Conservation (phyloP, 2,888 invertebrate species). For the Idaea straminata region DNA sequence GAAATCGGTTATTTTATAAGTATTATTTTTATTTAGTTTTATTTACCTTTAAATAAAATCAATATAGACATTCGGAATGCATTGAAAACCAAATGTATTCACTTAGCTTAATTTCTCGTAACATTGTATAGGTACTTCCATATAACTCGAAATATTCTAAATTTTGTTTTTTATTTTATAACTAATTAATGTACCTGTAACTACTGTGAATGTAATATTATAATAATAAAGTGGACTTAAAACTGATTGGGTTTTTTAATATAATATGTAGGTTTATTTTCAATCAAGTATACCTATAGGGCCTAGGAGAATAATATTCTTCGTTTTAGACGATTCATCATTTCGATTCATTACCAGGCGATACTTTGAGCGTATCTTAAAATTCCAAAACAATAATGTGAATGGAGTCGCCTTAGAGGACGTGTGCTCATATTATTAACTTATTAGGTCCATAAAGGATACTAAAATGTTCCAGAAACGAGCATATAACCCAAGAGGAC, state of each 20-base stretch:
- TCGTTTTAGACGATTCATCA: no score
- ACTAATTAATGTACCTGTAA: background rate
- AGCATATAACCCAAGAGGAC: no score
- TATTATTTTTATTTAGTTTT: background rate
- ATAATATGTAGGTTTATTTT: background rate
- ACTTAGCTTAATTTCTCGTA: background rate
- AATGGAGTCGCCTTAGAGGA: no score
- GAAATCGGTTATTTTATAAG: no score
- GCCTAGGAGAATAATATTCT: no score
- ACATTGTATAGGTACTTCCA: background rate
- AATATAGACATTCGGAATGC: background rate
- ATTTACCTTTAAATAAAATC: background rate
- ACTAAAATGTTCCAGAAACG: no score
- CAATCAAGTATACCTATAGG: no score
- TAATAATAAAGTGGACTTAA: background rate
- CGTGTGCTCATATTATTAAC: no score
- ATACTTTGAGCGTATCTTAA: no score
- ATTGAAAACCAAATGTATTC: conserved; percentile 1
- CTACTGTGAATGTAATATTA: background rate
- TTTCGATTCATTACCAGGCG: no score
- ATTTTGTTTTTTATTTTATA: background rate
- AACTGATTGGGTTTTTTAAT: background rate
- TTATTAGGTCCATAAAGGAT: no score
- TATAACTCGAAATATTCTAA: background rate
- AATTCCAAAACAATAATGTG: no score